Base-by-base conservation (phyloP, 2,797 vertebrate species). In the Caiman crocodilus region DNA sequence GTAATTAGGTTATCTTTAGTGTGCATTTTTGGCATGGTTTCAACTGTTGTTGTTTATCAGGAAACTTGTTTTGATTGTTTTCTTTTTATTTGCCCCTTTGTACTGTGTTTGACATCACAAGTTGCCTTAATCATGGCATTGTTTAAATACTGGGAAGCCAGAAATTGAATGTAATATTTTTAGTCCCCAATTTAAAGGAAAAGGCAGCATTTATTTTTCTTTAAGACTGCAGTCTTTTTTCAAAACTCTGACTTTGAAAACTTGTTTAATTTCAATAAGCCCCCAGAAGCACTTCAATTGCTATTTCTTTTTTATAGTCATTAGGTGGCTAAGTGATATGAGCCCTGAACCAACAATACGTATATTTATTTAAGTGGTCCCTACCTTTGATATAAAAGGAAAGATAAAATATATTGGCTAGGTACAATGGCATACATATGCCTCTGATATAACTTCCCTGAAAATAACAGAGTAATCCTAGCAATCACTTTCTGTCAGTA, bases 11-110 rank as follows among this genome's bases (percentile, higher is more conserved):
- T 90, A 73, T 77, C 55, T 79, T 80, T 32, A 80, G 17, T 18
- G 26, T 30, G 82, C 82, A 7, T 73, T 92, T 95, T 94, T 95
- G 79, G 75, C 79, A 73, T 94, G 71, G 89, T 89, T 96, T 94
- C 94, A 84, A 83, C 60, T 30, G 82, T 30, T 85, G 86, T 42
- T 95, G 92, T 84, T 91, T 32, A 17, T 84, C 80, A 79, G 76
- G 64, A 93, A 86, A 76, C 30, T 21, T 59, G 25, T 30, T 28
- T 84, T 90, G 73, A 82, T 90, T 94, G 85, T 60, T 97, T 94
- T 93, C 5, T 91, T 94, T 96, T 84, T 74, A 59, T 95, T 96
- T 96, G 90, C 55, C 93, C 58, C 71, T 87, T 85, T 89, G 63
- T 91, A 50, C 64, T 88, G 73, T 67, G 30, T 87, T 90, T 63